Evolutionary conservation across 2,888 invertebrate genomes (phyloP).

Genomic region (Melanotus villosus): DNA sequence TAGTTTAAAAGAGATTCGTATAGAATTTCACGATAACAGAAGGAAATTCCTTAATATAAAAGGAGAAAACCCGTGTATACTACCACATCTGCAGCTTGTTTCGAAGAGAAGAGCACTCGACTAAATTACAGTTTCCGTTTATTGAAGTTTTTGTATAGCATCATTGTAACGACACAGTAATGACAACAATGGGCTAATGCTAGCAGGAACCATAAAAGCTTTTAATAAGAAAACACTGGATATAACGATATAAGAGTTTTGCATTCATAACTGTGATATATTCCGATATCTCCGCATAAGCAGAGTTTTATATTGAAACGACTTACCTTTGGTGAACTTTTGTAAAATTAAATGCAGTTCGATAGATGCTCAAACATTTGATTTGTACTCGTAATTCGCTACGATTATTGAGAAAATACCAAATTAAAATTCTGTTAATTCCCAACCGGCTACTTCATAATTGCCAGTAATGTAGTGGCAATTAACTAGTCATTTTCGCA

Average conservation of each 20-base stretch:
- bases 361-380: too few relatives aligned
- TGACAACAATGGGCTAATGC: conserved; percentile 10
- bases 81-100: conserved; percentile 13
- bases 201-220: conserved; percentile 10
- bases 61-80: conserved; percentile 11
- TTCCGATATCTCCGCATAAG: too few relatives aligned
- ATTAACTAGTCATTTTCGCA: conserved; percentile 17
- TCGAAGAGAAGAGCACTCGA: conserved; percentile 16
- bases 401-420: background rate
- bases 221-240: conserved; percentile 10
- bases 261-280: too few relatives aligned
- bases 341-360: too few relatives aligned
- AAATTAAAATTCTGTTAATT: too few relatives aligned
- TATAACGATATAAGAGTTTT: too few relatives aligned
- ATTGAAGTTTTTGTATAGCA: conserved; percentile 20
- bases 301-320: too few relatives aligned
- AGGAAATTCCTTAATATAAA: background rate
- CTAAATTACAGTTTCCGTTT: conserved; percentile 29
- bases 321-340: too few relatives aligned
- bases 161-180: conserved; percentile 4
- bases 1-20: background rate
- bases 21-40: background rate
- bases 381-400: background rate
- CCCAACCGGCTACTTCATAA: background rate
- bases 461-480: conserved; percentile 19